A percentile compares a stretch with the other conserved stretches of the same genome.
Evolutionary conservation across 2,888 invertebrate genomes (phyloP).

Genomic region (Suillia variegata): DNA sequence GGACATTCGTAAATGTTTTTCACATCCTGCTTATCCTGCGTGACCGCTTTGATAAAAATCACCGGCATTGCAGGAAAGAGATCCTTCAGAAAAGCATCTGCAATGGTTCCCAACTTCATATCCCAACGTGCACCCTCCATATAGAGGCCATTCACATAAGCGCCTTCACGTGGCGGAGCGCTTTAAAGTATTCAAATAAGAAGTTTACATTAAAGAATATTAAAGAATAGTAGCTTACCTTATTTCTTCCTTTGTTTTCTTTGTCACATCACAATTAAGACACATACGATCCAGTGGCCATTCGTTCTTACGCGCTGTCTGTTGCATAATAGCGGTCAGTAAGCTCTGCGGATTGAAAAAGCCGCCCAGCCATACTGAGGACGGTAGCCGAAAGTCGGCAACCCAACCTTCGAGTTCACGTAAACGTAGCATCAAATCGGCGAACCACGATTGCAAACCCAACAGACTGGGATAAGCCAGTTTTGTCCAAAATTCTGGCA

Average conservation of each 20-base stretch:
- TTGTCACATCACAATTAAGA: conserved; percentile 92
- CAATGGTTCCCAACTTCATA: conserved; percentile 74
- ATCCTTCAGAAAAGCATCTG: conserved; percentile 86
- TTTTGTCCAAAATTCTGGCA: conserved; percentile 85
- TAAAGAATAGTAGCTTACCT: conserved; percentile 62
- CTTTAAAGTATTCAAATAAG: conserved; percentile 55
- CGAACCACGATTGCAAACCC: conserved; percentile 84
- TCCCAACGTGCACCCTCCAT: conserved; percentile 98
- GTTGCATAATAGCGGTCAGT: conserved; percentile 96
- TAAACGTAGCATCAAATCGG: conserved; percentile 79
- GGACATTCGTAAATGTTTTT: conserved; percentile 91
- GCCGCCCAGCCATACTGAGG: conserved; percentile 90
- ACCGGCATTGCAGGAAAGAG: conserved; percentile 90
- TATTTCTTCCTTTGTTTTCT: conserved; percentile 84
- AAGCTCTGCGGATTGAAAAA: conserved; percentile 98
- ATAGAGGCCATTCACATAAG: conserved; percentile 84
- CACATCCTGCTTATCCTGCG: conserved; percentile 86
- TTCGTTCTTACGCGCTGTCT: conserved; percentile 93
- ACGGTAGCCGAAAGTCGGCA: conserved; percentile 84
- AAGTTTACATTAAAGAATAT: conserved; percentile 13
- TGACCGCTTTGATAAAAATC: conserved; percentile 83
- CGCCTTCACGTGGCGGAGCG: conserved; percentile 86
- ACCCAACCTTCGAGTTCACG: conserved; percentile 87
- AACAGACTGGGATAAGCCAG: conserved; percentile 88
- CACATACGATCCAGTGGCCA: conserved; percentile 97